These are phyloP conservation scores for Sander vitreus DNA, from an alignment of 2,113 vertebrate genomes.

Conservation along the genomic window DNA sequence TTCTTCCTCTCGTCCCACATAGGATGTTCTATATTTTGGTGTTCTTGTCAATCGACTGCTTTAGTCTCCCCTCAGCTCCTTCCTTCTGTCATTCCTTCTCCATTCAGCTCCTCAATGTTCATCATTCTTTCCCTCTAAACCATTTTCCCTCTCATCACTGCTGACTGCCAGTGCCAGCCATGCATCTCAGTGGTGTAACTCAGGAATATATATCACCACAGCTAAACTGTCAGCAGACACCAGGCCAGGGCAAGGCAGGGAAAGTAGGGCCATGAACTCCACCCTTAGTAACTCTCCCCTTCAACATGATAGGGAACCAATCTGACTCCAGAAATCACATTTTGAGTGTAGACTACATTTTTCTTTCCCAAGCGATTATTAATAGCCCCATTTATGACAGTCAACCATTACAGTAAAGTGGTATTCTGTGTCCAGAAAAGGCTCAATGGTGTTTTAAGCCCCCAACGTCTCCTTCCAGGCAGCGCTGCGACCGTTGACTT, in stretches of 20 bases:
- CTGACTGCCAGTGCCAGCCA: conserved; percentile 9
- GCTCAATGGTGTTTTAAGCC: no score
- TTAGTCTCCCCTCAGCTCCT: conserved; percentile 10
- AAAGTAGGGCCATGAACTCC: conserved; percentile 3
- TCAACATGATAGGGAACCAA: neutral
- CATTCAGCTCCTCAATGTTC: conserved; percentile 5
- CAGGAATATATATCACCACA: conserved; percentile 37
- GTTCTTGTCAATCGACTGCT: conserved; percentile 8
- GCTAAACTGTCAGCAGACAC: conserved; percentile 22
- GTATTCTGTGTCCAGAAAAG: conserved; percentile 40
- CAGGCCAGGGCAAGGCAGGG: neutral
- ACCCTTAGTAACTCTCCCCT: neutral
- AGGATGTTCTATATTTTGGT: conserved; percentile 7
- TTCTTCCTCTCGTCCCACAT: neutral
- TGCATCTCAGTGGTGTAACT: conserved; percentile 8
- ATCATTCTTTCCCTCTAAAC: conserved; percentile 10
- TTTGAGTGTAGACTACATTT: conserved; percentile 1
- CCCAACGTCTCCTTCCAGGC: no score
- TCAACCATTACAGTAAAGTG: neutral
- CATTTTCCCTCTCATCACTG: conserved; percentile 14
- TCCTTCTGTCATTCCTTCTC: conserved; percentile 12
- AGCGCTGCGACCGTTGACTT: no score
- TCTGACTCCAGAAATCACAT: conserved; percentile 5
- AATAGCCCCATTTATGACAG: neutral
- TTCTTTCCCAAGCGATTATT: conserved; percentile 3